phyloP scores from a whole-genome alignment of 92 coral and sea anemone genomes.

The Epizoanthus scotinus region DNA sequence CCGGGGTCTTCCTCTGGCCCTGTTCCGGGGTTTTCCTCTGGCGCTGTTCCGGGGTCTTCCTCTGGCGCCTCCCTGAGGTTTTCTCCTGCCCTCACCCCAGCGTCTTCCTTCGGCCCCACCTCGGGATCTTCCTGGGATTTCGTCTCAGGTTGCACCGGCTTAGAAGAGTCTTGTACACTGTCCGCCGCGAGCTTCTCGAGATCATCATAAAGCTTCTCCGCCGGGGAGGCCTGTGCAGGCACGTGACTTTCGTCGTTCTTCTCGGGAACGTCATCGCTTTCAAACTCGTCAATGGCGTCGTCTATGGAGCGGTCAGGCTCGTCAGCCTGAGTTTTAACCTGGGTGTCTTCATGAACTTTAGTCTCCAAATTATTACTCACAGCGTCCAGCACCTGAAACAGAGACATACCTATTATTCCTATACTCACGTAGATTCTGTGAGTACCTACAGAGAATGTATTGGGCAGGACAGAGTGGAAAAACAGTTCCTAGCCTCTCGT shows the following conservation, averaged over 20 bases:
- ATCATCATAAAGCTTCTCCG: not conserved
- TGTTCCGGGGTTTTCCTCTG: not conserved
- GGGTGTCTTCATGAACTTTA: not conserved
- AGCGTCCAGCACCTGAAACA: constrained; percentile 10
- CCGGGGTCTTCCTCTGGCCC: not conserved
- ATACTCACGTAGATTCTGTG: too few species aligned
- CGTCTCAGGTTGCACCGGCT: not conserved
- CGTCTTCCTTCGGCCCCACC: not conserved
- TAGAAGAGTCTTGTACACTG: not conserved
- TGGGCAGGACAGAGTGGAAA: too few species aligned
- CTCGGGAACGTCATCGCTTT: constrained; percentile 33
- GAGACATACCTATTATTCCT: too few species aligned
- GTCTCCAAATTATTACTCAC: not conserved
- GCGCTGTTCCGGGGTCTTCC: not conserved
- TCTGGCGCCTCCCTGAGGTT: not conserved
- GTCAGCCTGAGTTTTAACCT: not conserved
- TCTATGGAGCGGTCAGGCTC: constrained; percentile 28
- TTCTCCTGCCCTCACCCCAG: not conserved
- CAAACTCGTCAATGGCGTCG: constrained; percentile 29
- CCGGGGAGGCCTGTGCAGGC: constrained; percentile 8
- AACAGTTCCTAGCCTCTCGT: too few species aligned
- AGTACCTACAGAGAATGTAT: too few species aligned
- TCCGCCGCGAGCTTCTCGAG: not conserved
- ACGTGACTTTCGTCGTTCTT: too few species aligned
- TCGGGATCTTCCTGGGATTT: not conserved